These are phyloP conservation scores for Cydia pomonella DNA, from an alignment of 1,140 invertebrate species.

Conservation along the genomic window DNA sequence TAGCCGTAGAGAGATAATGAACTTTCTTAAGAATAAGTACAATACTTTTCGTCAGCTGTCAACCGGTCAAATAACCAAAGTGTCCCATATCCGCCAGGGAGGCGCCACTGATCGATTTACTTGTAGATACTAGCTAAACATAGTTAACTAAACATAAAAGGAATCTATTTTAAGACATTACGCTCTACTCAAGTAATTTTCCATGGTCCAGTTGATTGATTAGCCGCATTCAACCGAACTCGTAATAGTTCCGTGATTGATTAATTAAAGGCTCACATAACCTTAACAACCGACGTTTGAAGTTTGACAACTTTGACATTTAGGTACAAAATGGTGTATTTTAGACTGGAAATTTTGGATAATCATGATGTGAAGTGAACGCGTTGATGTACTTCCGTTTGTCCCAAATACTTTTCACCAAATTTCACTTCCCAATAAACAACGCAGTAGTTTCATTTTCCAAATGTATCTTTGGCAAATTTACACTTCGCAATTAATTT, in stretches of 20 bases:
- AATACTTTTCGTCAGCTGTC: too few relatives aligned
- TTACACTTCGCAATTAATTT: too few relatives aligned
- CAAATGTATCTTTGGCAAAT: too few relatives aligned
- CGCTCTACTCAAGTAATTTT: not conserved
- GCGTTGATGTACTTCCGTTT: too few relatives aligned
- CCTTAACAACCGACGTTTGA: not conserved
- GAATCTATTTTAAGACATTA: not conserved
- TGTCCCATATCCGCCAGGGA: too few relatives aligned
- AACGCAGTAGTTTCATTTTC: too few relatives aligned
- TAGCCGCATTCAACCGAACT: not conserved
- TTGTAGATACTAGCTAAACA: not conserved
- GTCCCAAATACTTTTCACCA: too few relatives aligned
- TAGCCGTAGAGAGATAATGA: too few relatives aligned
- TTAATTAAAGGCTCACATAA: not conserved
- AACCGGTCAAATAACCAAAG: too few relatives aligned
- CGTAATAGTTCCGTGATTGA: slow-evolving; percentile 6
- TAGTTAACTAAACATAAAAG: not conserved
- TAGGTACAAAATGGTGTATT: not conserved
- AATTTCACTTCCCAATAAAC: too few relatives aligned
- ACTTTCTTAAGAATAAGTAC: too few relatives aligned
- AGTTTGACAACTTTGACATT: not conserved
- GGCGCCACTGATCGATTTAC: not conserved
- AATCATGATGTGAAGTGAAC: too few relatives aligned
- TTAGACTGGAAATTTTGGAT: not conserved
- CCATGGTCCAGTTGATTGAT: slow-evolving; percentile 2